Conservation (phyloP, 2,113 vertebrate species). For the Corynorhinus townsendii region DNA sequence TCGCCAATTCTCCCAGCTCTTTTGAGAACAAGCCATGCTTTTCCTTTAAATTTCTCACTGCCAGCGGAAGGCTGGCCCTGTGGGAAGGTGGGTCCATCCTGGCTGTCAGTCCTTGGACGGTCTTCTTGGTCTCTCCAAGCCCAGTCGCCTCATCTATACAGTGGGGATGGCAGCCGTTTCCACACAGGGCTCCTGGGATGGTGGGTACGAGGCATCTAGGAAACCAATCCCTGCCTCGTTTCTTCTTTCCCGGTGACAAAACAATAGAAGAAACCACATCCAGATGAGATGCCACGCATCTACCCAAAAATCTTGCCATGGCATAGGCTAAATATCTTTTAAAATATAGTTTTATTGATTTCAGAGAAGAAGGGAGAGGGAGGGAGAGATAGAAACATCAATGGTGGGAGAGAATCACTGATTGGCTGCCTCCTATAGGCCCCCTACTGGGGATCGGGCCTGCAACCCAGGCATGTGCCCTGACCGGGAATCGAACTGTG, state of each 20-base stretch:
- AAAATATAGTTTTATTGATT: too few species aligned
- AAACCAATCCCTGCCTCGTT: neutral
- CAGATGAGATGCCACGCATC: neutral
- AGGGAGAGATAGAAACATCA: too few species aligned
- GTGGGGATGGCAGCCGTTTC: neutral
- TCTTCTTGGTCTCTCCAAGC: neutral
- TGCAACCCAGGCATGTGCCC: too few species aligned
- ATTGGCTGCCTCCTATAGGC: too few species aligned
- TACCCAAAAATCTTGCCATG: constrained; percentile 4
- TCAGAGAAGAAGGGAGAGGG: too few species aligned
- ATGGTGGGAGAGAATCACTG: too few species aligned
- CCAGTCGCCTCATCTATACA: neutral
- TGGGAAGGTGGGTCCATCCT: neutral
- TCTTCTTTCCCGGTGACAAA: neutral
- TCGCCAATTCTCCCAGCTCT: neutral
- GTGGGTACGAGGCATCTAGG: rapidly evolving
- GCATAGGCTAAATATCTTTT: neutral
- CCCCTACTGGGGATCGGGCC: too few species aligned
- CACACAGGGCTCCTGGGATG: rapidly evolving
- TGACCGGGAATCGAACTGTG: too few species aligned
- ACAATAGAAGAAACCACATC: neutral
- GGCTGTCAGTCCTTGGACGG: neutral
- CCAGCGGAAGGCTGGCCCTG: neutral
- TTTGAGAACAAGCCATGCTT: neutral
- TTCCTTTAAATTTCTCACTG: neutral